phyloP scores from a whole-genome alignment of 1,140 invertebrate genomes.

The Archivesica marissinica region DNA sequence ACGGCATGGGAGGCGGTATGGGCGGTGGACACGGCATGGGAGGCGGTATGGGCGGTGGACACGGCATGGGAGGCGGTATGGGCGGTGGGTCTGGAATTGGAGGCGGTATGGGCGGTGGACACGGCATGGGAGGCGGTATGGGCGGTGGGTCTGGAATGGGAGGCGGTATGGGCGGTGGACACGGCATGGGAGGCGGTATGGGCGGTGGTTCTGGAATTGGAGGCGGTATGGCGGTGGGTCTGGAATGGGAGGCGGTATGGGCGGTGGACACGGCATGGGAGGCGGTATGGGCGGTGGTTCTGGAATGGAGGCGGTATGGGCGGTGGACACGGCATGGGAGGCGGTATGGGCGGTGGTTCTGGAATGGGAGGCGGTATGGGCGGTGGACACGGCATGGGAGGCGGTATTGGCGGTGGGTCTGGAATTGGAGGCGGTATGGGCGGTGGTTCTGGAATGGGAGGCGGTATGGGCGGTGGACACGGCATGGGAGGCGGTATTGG shows the following conservation, averaged over 20 bases:
- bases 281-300: not conserved
- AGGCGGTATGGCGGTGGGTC: not conserved
- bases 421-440: not conserved
- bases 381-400: not conserved
- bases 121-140: not conserved
- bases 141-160: conserved; percentile 6
- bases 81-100: not conserved
- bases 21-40: not conserved
- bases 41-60: not conserved
- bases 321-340: not conserved
- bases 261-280: not conserved
- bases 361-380: not conserved
- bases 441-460: not conserved
- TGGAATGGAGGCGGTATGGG: not conserved
- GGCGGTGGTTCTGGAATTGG: not conserved
- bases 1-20: not conserved
- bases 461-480: not conserved
- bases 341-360: not conserved
- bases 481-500: not conserved
- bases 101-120: not conserved
- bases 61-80: not conserved
- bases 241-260: not conserved
- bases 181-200: not conserved
- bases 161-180: not conserved
- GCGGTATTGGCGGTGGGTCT: not conserved